Conservation (phyloP, 2,113 vertebrate genomes). For the Osmerus eperlanus region DNA sequence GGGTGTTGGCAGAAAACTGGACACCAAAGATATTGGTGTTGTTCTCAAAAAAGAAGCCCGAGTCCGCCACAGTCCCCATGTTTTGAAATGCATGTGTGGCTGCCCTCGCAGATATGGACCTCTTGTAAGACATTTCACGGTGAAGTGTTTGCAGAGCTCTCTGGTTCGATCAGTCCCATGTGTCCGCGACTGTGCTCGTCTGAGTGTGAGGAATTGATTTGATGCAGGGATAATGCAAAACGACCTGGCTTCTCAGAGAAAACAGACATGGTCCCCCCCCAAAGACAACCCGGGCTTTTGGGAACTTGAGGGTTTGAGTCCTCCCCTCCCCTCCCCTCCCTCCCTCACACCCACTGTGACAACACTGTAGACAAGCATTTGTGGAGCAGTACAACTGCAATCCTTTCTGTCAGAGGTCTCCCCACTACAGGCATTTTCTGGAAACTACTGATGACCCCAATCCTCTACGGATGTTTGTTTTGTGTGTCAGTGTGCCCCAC, state of each 20-base stretch:
- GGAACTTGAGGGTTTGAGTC: constrained; percentile 11
- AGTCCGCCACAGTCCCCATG: constrained; percentile 36
- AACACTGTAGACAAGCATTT: too few species aligned
- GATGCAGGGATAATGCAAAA: constrained; percentile 43
- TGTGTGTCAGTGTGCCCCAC: constrained; percentile 51
- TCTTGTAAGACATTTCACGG: constrained; percentile 60
- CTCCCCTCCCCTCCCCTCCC: background rate
- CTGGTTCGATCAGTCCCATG: constrained; percentile 48
- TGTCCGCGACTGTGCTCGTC: constrained; percentile 39
- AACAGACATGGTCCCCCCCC: constrained; percentile 28
- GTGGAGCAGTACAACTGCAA: too few species aligned
- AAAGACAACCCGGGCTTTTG: too few species aligned
- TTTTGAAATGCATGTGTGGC: constrained; percentile 38
- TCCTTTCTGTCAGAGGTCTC: too few species aligned
- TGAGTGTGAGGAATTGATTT: constrained; percentile 51
- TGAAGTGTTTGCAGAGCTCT: constrained; percentile 51
- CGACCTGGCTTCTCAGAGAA: constrained; percentile 34
- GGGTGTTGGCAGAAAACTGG: constrained; percentile 14
- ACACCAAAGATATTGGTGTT: background rate
- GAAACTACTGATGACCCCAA: too few species aligned
- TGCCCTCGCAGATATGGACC: constrained; percentile 37
- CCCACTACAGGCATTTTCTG: too few species aligned
- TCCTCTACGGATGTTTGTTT: constrained; percentile 57
- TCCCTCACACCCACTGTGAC: too few species aligned
- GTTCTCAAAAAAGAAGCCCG: constrained; percentile 18